Percentiles rank a stretch among this genome's conserved stretches.
These are phyloP conservation scores for Drosophila monieri DNA, from an alignment of 2,888 invertebrate species.

Conservation along the genomic window DNA sequence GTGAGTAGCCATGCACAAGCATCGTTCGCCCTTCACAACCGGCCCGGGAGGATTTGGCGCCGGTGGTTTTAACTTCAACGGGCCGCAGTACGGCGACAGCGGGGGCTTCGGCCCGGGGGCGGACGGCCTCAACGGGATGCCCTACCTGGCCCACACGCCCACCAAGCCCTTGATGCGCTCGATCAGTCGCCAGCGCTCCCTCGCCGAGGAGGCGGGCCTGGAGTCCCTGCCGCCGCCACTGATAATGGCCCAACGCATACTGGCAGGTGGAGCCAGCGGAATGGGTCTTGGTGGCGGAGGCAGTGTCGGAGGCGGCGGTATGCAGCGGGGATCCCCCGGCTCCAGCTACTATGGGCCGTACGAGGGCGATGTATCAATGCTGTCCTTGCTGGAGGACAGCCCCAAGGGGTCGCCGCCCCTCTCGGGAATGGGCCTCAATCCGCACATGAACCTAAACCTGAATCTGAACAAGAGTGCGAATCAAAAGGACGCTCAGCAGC, in stretches of 20 bases:
- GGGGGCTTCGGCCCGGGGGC: conserved; percentile 4
- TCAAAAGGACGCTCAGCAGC: not conserved
- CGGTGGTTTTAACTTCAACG: conserved; percentile 33
- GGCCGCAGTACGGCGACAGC: conserved; percentile 34
- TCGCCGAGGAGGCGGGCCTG: conserved; percentile 19
- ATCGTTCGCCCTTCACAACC: conserved; percentile 62
- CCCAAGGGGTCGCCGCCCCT: not conserved
- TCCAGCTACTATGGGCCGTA: conserved; percentile 58
- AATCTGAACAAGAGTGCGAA: not conserved
- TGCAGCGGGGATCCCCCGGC: not conserved
- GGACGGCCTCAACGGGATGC: conserved; percentile 43
- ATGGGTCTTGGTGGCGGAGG: not conserved
- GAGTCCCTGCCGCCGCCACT: conserved; percentile 18
- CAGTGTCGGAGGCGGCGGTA: not conserved
- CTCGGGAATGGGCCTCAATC: not conserved
- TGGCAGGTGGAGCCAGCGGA: conserved; percentile 1
- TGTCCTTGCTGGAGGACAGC: conserved; percentile 5
- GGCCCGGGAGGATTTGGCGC: conserved; percentile 29
- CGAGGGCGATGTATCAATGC: conserved; percentile 69
- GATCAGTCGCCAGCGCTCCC: conserved; percentile 10
- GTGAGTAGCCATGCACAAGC: conserved; percentile 54
- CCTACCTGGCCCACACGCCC: conserved; percentile 40
- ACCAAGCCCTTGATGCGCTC: conserved; percentile 37
- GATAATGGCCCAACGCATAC: conserved; percentile 16
- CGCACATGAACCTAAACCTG: not conserved